Percentiles rank a stretch among this genome's conserved stretches.
Evolutionary conservation across 1,140 invertebrate species (phyloP).

Genomic region (Pollicipes pollicipes): DNA sequence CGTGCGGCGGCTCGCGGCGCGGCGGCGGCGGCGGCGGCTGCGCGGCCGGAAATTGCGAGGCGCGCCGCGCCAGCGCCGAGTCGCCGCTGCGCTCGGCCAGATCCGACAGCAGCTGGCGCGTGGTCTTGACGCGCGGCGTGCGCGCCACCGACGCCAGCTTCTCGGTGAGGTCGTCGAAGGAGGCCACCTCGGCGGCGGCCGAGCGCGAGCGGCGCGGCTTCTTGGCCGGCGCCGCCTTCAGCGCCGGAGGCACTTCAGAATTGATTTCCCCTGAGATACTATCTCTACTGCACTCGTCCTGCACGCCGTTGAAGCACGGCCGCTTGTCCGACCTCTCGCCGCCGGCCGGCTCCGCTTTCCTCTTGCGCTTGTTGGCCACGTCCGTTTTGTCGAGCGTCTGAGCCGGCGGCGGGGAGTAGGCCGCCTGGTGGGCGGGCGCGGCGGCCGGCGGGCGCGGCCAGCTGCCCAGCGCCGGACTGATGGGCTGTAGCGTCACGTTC

Average conservation of each 20-base stretch:
- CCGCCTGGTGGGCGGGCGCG: background rate
- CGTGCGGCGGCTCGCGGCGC: conserved; percentile 6
- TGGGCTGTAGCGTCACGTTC: too few species aligned
- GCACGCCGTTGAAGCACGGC: conserved; percentile 19
- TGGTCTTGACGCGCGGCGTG: conserved; percentile 57
- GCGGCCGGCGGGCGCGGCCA: background rate
- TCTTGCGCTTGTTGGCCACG: conserved; percentile 1
- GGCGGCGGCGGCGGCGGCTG: conserved; percentile 3
- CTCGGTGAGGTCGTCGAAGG: conserved; percentile 31
- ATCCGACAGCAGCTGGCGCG: conserved; percentile 58
- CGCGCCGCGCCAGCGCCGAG: conserved; percentile 15
- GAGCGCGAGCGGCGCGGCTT: conserved; percentile 2
- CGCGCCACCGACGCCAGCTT: conserved; percentile 41
- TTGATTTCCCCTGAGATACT: conserved; percentile 19
- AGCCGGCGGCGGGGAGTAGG: conserved; percentile 13
- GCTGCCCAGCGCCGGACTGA: too few species aligned
- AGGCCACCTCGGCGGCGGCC: conserved; percentile 6
- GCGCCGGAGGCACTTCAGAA: conserved; percentile 7
- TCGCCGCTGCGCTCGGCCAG: conserved; percentile 33
- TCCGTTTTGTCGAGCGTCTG: conserved; percentile 9
- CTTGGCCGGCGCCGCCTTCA: conserved; percentile 8
- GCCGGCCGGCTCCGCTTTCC: background rate
- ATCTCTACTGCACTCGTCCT: conserved; percentile 21
- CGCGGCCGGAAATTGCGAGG: conserved; percentile 16
- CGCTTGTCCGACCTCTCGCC: conserved; percentile 10